Evolutionary conservation across 1,140 invertebrate genomes (phyloP).

Genomic region (Plectus sambesii): DNA sequence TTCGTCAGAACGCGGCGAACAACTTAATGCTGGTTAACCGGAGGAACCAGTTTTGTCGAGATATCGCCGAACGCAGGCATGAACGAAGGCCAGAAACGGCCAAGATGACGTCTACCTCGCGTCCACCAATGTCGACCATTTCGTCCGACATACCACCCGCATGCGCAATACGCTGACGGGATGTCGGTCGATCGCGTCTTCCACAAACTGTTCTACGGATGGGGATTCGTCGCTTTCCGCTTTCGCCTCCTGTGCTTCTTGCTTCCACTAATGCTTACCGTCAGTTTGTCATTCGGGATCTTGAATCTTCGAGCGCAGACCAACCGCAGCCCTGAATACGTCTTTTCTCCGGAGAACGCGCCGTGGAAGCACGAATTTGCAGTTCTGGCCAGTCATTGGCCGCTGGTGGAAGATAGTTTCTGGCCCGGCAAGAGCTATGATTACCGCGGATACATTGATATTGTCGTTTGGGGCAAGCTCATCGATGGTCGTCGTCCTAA

Average conservation of each 20-base stretch:
- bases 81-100: too few species aligned
- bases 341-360: conserved; percentile 43
- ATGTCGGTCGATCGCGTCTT: conserved; percentile 13
- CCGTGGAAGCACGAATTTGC: conserved; percentile 39
- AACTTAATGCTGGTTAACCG: too few species aligned
- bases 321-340: conserved; percentile 41
- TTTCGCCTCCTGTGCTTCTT: not conserved
- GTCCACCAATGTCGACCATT: too few species aligned
- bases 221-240: conserved; percentile 31
- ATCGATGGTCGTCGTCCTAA: conserved; percentile 34
- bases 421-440: conserved; percentile 45
- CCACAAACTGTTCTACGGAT: conserved; percentile 25
- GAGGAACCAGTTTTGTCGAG: too few species aligned
- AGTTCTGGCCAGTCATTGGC: conserved; percentile 40
- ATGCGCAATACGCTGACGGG: too few species aligned
- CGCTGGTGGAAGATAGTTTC: conserved; percentile 39
- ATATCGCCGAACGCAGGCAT: too few species aligned
- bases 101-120: too few species aligned
- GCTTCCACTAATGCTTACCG: not conserved
- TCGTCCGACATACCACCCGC: too few species aligned
- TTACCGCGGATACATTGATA: conserved; percentile 38
- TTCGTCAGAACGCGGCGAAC: too few species aligned
- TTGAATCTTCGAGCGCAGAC: conserved; percentile 33
- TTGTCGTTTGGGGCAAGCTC: conserved; percentile 36
- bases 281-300: conserved; percentile 14